A percentile compares a stretch with the other conserved stretches of the same genome.
These are phyloP conservation scores for Eulemur albifrons DNA, from an alignment of 2,797 vertebrate species.

Conservation along the genomic window DNA sequence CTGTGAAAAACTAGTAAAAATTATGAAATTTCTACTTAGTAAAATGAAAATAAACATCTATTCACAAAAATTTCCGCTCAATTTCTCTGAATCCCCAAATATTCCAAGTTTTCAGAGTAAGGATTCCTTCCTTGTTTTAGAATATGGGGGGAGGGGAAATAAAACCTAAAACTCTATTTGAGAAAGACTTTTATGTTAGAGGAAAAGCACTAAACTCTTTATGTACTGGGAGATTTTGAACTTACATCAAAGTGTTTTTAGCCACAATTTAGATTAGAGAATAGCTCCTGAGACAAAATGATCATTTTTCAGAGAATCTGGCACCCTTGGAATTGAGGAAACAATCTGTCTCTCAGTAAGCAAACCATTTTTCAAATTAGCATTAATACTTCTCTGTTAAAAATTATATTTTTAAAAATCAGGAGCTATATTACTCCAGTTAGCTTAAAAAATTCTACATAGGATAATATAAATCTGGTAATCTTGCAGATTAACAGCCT, in stretches of 20 bases:
- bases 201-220: background rate
- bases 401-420: background rate
- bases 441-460: background rate
- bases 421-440: background rate
- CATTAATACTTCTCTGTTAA: background rate
- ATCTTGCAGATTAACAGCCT: background rate
- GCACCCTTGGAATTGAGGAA: background rate
- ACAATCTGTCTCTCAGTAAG: background rate
- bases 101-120: background rate
- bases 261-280: background rate
- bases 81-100: background rate
- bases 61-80: background rate
- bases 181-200: background rate
- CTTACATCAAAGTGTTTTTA: background rate
- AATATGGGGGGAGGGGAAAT: background rate
- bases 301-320: background rate
- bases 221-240: background rate
- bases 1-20: background rate
- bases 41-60: background rate
- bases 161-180: background rate
- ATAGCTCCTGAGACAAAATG: background rate
- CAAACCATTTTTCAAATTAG: background rate
- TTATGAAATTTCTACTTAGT: background rate
- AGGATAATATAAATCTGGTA: background rate
- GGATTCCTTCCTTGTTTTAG: background rate